Evolutionary conservation across 2,888 invertebrate genomes (phyloP), one percentile per base, ranked within the genome.

Genomic region (Drosophila merina): DNA sequence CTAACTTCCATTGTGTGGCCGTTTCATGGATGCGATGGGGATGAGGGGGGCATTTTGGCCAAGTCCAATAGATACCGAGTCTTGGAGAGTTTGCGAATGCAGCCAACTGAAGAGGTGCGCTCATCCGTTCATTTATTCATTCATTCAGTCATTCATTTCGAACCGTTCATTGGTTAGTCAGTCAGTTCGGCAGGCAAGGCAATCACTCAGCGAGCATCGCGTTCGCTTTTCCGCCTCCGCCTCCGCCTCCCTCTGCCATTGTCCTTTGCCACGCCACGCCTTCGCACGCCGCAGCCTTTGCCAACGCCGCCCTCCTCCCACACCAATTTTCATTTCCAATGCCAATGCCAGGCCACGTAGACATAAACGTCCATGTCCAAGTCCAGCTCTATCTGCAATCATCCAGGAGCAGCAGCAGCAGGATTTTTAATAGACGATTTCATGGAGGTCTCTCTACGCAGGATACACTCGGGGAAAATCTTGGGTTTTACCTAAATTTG

Each of bases 41-140:
- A 28, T n/a, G 36, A 45, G 55, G 69, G 26, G 28, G 56, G 20
- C 28, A n/a, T 55, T 55, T 33, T 45, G 57, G 63, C 77, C 79
- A 79, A 79, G 85, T 82, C 85, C 82, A 82, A 82, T 82, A 62
- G 74, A 76, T 76, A 68, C 69, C 30, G 60, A 33, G 38, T 33
- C 62, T 71, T 58, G 64, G 75, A 54, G 66, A 83, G 79, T 77
- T 84, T 86, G 81, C 77, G 79, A 75, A 85, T 84, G 86, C 86
- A 85, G 70, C 84, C 81, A 84, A 84, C 81, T 86, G 84, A 77
- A 73, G 86, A 84, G 77, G 74, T 70, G 81, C 84, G 81, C 79
- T 84, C 84, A 84, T 84, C 86, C 86, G 84, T 86, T 83, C 86
- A 81, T 79, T 84, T 84, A 86, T 84, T 84, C 86, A 83, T 82